phyloP scores from a whole-genome alignment of 2,888 invertebrate species.

The Patella pellucida region DNA sequence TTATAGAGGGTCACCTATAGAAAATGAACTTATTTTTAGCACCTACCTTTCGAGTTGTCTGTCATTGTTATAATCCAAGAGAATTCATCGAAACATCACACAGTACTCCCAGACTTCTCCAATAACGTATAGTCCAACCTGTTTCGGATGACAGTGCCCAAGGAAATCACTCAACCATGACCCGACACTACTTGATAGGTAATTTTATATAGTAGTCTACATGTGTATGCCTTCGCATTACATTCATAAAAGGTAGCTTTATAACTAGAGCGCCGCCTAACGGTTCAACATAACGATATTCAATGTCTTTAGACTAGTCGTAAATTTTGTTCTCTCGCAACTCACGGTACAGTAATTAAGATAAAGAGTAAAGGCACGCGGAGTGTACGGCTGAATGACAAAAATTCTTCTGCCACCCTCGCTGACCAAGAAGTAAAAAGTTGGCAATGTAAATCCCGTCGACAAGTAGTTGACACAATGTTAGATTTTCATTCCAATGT shows the following conservation, averaged over 20 bases:
- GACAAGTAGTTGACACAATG: neutral
- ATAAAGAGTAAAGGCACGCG: too few species aligned
- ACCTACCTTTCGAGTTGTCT: neutral
- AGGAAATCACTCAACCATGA: conserved; percentile 5
- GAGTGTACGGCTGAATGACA: too few species aligned
- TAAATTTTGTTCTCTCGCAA: too few species aligned
- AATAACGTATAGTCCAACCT: neutral
- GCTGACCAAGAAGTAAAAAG: too few species aligned
- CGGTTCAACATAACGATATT: neutral
- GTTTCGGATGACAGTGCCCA: neutral
- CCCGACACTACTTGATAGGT: neutral
- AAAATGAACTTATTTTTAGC: too few species aligned
- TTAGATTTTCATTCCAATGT: conserved; percentile 3
- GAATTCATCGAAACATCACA: conserved; percentile 7
- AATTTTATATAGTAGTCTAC: too few species aligned
- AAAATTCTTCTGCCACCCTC: too few species aligned
- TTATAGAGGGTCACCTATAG: too few species aligned
- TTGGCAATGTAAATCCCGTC: too few species aligned
- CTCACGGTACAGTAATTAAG: too few species aligned
- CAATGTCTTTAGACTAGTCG: too few species aligned
- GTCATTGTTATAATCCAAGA: neutral
- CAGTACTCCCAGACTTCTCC: neutral
- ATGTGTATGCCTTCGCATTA: neutral
- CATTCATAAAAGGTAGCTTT: conserved; percentile 2
- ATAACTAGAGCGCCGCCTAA: neutral